Conservation (phyloP, 23 tunicate genomes). For the Ciona savignyi region DNA sequence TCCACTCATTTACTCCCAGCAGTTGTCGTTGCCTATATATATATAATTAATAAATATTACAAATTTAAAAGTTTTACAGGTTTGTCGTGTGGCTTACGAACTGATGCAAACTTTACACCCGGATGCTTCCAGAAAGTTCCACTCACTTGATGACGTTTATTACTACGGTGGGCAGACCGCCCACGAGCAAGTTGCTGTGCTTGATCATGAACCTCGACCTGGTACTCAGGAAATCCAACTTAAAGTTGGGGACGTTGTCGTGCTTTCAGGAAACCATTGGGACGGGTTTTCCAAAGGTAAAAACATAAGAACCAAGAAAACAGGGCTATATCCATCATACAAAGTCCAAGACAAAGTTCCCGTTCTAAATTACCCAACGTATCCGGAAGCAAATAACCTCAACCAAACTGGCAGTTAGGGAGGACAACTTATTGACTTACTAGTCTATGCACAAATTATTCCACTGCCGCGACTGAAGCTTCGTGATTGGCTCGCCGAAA, state of each 20-base stretch:
- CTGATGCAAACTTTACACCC: constrained; percentile 81
- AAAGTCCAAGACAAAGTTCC: constrained; percentile 42
- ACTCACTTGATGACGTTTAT: constrained; percentile 84
- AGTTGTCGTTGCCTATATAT: no score
- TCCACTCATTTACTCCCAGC: no score
- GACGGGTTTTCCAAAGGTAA: constrained; percentile 80
- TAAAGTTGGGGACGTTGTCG: constrained; percentile 57
- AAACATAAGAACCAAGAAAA: constrained; percentile 36
- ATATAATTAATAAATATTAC: no score
- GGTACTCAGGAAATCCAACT: constrained; percentile 33
- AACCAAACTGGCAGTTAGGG: no score
- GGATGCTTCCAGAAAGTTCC: constrained; percentile 45
- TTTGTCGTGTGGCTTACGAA: constrained; percentile 78
- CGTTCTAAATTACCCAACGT: constrained; percentile 50
- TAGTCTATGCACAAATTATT: no score
- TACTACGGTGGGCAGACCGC: constrained; percentile 76
- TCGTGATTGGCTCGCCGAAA: no score
- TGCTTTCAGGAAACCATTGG: constrained; percentile 90
- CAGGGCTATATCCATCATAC: constrained; percentile 86
- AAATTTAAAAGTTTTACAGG: no score
- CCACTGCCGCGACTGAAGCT: no score
- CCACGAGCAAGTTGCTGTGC: constrained; percentile 43
- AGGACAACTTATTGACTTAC: no score
- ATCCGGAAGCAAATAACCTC: constrained; percentile 25
- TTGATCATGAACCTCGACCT: constrained; percentile 24